A percentile compares a stretch with the other conserved stretches of the same genome.
Conservation (phyloP, 2,113 vertebrate species). For the Tachuris rubrigastra region DNA sequence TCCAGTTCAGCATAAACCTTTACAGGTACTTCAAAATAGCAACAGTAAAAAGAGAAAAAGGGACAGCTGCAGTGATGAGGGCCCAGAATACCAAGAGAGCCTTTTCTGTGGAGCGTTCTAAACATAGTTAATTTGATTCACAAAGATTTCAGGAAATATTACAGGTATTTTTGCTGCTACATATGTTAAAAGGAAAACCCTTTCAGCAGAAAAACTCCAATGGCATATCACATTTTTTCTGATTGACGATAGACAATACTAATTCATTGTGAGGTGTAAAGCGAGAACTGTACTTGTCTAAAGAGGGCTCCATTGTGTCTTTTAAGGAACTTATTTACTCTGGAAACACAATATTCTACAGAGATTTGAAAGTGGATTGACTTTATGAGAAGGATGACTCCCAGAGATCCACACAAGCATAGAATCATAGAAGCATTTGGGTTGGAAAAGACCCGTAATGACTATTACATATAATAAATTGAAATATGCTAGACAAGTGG, state of each 20-base stretch:
- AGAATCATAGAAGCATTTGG: neutral
- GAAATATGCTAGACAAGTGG: neutral
- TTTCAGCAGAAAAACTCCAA: neutral
- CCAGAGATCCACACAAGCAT: neutral
- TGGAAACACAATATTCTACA: neutral
- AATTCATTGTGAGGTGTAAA: neutral
- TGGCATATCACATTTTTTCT: neutral
- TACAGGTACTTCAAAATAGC: conserved; percentile 76
- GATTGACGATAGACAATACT: neutral
- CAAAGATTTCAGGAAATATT: neutral
- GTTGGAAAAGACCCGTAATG: neutral
- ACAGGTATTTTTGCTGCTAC: neutral
- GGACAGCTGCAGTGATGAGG: neutral
- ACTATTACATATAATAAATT: neutral
- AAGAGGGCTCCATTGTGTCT: neutral
- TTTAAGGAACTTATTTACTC: neutral
- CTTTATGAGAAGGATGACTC: neutral
- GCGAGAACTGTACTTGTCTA: neutral
- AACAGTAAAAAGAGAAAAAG: neutral
- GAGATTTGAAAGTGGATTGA: neutral
- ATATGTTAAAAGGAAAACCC: neutral
- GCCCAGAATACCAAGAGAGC: neutral
- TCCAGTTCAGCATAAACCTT: conserved; percentile 78
- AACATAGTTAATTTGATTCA: neutral
- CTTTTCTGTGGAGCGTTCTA: neutral